phyloP scores from a whole-genome alignment of 2,113 vertebrate species.

The Cranoglanis bouderius region DNA sequence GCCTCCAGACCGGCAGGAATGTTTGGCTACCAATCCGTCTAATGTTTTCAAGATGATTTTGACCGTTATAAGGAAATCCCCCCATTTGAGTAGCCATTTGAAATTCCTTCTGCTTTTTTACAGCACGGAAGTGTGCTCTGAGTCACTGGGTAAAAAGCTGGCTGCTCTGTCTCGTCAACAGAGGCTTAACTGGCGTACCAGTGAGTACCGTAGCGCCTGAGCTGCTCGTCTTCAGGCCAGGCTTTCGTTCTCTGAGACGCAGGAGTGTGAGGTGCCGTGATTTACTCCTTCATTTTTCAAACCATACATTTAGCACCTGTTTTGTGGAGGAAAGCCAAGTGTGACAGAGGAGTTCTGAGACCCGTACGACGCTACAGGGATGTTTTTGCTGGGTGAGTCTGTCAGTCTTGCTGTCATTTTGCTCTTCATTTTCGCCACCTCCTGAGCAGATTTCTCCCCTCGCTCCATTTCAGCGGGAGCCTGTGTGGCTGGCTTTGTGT shows the following conservation, averaged over 20 bases:
- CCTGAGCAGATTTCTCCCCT: slow-evolving; percentile 29
- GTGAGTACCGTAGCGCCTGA: slow-evolving; percentile 2
- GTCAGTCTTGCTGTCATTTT: slow-evolving; percentile 36
- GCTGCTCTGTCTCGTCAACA: slow-evolving; percentile 19
- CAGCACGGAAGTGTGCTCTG: slow-evolving; percentile 71
- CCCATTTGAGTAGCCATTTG: slow-evolving; percentile 75
- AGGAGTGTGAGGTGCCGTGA: slow-evolving; percentile 2
- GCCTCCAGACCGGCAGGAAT: slow-evolving; percentile 70
- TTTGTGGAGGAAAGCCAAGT: slow-evolving; percentile 52
- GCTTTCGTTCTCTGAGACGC: background rate
- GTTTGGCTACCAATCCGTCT: slow-evolving; percentile 75
- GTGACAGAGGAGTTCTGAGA: slow-evolving; percentile 15
- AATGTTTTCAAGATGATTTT: slow-evolving; percentile 82
- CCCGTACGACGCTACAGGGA: slow-evolving; percentile 55
- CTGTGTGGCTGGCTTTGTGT: slow-evolving; percentile 29
- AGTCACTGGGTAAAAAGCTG: slow-evolving; percentile 66
- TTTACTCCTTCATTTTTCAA: slow-evolving; percentile 26
- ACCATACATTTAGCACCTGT: slow-evolving; percentile 44
- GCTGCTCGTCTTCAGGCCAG: slow-evolving; percentile 22
- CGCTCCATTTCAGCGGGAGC: slow-evolving; percentile 18
- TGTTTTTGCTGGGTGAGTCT: slow-evolving; percentile 78
- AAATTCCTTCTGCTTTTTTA: slow-evolving; percentile 72
- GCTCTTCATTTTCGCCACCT: slow-evolving; percentile 37
- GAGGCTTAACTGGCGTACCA: slow-evolving; percentile 11
- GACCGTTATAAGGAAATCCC: slow-evolving; percentile 78